Conservation (phyloP, 2,797 vertebrate species). For the Macropus fuliginosus region DNA sequence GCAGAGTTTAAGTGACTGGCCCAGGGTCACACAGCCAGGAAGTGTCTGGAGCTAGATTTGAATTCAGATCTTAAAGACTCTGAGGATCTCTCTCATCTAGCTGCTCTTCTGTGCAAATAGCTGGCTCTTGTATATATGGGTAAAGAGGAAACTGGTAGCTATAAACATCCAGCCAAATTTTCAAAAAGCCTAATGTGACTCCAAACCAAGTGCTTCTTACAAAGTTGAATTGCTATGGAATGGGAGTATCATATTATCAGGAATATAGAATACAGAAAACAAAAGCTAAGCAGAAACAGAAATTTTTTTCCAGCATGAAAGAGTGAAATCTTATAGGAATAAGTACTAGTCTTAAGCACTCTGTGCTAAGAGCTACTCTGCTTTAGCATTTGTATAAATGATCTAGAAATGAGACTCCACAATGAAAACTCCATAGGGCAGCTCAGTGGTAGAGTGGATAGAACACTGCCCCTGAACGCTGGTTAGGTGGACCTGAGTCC, state of each 20-base stretch:
- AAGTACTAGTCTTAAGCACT: neutral
- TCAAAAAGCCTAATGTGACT: neutral
- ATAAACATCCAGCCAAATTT: neutral
- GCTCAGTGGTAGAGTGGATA: no score
- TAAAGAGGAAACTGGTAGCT: neutral
- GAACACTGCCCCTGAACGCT: no score
- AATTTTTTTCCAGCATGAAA: neutral
- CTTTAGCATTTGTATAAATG: constrained; percentile 10
- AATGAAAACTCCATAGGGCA: neutral
- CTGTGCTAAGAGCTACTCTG: neutral
- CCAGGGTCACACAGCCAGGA: neutral
- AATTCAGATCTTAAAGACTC: no score
- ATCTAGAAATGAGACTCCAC: neutral
- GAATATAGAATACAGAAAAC: neutral
- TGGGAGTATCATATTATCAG: neutral
- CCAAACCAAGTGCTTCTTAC: neutral
- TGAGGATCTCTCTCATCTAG: neutral
- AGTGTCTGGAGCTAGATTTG: neutral
- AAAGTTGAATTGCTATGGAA: neutral
- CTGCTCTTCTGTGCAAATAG: neutral
- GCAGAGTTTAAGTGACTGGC: neutral
- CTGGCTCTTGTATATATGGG: neutral
- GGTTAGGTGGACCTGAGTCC: no score
- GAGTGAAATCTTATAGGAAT: neutral
- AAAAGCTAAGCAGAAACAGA: neutral